Percentiles rank a stretch among this genome's conserved stretches.
These are phyloP conservation scores for Heliconius nattereri DNA, from an alignment of 1,140 invertebrate genomes.

Conservation along the genomic window DNA sequence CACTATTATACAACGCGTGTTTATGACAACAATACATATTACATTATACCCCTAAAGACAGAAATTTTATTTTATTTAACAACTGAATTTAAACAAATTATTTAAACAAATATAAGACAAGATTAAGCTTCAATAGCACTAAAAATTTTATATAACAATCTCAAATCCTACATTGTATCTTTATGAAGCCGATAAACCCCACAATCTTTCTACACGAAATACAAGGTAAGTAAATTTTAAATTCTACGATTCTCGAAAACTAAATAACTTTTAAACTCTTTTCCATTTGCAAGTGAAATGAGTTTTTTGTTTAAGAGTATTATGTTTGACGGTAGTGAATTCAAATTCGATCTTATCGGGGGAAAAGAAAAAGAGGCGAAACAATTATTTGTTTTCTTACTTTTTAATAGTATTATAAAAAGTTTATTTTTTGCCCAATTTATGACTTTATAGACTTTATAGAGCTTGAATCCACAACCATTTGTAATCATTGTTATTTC, in stretches of 20 bases:
- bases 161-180: constrained; percentile 12
- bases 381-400: too few relatives aligned
- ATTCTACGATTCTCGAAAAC: not conserved
- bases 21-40: constrained; percentile 13
- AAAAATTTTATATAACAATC: constrained; percentile 15
- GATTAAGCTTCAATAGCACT: not conserved
- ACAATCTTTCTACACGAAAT: not conserved
- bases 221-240: constrained; percentile 17
- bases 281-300: not conserved
- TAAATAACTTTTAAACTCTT: not conserved
- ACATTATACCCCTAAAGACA: not conserved
- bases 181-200: constrained; percentile 22
- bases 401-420: too few relatives aligned
- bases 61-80: not conserved
- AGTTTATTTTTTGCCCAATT: too few relatives aligned
- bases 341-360: too few relatives aligned
- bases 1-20: constrained; percentile 3
- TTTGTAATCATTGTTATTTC: too few relatives aligned
- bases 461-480: too few relatives aligned
- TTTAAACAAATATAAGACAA: not conserved
- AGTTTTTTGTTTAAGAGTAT: not conserved
- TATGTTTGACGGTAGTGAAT: too few relatives aligned
- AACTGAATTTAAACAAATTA: not conserved
- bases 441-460: too few relatives aligned
- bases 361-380: too few relatives aligned